Conservation (phyloP, 2,113 vertebrate genomes). For the Megaceryle maxima region DNA sequence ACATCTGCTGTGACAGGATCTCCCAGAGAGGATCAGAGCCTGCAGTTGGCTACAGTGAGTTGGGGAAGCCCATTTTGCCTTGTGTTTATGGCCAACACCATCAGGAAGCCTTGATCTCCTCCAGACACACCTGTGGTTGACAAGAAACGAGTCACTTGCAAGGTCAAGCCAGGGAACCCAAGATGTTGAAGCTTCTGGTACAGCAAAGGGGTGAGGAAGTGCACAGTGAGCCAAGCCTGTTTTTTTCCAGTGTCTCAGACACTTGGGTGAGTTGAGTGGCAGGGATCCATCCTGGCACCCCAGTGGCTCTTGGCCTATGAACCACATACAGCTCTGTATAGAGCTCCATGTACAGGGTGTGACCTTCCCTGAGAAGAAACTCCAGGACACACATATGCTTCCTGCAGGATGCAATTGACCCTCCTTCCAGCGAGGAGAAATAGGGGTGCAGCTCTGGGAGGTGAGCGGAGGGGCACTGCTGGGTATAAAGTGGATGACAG, state of each 20-base stretch:
- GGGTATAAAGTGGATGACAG: accelerated
- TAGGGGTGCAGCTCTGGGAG: accelerated
- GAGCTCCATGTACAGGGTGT: not conserved
- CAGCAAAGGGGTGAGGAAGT: not conserved
- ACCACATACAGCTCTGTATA: not conserved
- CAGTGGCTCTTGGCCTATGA: not conserved
- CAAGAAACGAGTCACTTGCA: not conserved
- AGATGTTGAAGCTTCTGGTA: not conserved
- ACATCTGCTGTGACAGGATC: not conserved
- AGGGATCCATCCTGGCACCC: not conserved
- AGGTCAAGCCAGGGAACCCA: not conserved
- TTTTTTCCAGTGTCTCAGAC: not conserved
- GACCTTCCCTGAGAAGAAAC: not conserved
- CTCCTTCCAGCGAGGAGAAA: not conserved
- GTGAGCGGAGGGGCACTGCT: not conserved
- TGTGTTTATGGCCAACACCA: accelerated
- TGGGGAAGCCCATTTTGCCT: not conserved
- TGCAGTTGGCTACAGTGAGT: accelerated
- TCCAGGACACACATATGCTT: not conserved
- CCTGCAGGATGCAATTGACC: not conserved
- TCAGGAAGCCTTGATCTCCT: not conserved
- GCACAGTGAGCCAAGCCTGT: not conserved
- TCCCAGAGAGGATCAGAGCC: not conserved
- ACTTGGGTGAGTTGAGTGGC: not conserved
- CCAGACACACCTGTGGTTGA: not conserved